phyloP scores from a whole-genome alignment of 2,113 vertebrate species.

The Andinoacara biseriatus region DNA sequence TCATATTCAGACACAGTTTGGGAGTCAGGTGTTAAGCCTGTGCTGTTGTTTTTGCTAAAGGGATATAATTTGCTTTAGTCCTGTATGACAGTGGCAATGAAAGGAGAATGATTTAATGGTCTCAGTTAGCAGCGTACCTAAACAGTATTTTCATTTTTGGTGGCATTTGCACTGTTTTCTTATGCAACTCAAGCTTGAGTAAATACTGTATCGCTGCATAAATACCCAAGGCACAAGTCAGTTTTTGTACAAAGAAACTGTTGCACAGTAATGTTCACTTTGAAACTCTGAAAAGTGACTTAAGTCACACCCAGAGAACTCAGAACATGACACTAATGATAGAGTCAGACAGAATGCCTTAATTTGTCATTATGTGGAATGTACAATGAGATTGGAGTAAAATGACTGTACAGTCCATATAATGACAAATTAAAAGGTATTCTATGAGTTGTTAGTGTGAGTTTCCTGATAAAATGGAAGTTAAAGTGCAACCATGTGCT shows the following conservation, averaged over 20 bases:
- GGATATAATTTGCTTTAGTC: conserved; percentile 20
- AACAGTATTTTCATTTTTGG: neutral
- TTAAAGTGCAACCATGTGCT: too few species aligned
- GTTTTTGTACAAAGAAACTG: neutral
- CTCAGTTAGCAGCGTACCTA: neutral
- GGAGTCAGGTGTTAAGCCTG: conserved; percentile 24
- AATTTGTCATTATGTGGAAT: too few species aligned
- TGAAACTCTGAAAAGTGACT: neutral
- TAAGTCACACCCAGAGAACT: too few species aligned
- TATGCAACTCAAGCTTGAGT: neutral
- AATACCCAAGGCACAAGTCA: neutral
- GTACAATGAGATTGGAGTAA: too few species aligned
- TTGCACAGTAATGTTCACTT: neutral
- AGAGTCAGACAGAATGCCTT: too few species aligned
- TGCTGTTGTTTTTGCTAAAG: conserved; percentile 16
- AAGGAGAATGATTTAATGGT: neutral
- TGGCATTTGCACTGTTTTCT: neutral
- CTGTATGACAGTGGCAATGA: conserved; percentile 9
- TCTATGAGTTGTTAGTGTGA: too few species aligned
- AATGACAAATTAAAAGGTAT: too few species aligned
- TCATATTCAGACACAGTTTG: conserved; percentile 16
- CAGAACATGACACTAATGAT: too few species aligned
- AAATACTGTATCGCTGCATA: neutral
- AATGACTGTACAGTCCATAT: too few species aligned
- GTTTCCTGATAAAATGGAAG: too few species aligned